Evolutionary conservation across 2,113 vertebrate genomes (phyloP).

Genomic region (Mobula birostris): DNA sequence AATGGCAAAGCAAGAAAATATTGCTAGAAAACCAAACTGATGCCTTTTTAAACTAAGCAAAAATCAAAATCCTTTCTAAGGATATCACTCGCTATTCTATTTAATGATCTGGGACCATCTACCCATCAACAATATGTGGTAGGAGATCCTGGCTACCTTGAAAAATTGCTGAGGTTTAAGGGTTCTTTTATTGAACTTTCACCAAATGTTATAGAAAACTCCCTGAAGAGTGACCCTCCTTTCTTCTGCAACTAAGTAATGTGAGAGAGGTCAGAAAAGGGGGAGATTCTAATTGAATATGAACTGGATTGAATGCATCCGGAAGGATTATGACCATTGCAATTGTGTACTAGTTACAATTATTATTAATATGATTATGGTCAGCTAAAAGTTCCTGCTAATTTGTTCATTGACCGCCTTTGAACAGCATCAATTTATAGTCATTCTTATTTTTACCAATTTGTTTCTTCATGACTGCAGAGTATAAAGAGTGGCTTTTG

Average conservation of each 20-base stretch:
- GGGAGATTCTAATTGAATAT: background rate
- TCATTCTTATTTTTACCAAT: constrained; percentile 1
- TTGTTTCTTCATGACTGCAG: constrained; percentile 20
- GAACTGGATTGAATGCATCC: too few relatives aligned
- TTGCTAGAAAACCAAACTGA: background rate
- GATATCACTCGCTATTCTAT: background rate
- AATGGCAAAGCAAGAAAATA: background rate
- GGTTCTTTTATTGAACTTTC: background rate
- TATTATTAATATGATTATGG: background rate
- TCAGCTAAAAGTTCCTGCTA: background rate
- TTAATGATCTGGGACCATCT: background rate
- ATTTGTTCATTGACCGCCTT: background rate
- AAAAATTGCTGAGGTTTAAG: background rate
- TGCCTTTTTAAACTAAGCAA: background rate
- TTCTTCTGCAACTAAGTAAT: background rate
- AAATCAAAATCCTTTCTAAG: background rate
- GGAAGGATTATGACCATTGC: background rate
- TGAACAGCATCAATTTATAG: background rate
- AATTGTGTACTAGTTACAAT: background rate
- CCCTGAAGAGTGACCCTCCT: background rate
- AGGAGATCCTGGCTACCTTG: background rate
- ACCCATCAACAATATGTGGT: too few relatives aligned
- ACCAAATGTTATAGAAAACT: background rate
- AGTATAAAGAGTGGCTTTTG: constrained; percentile 22
- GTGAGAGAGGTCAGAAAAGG: background rate